Conservation (phyloP, 1,140 invertebrate species). For the Orchestia grillus region DNA sequence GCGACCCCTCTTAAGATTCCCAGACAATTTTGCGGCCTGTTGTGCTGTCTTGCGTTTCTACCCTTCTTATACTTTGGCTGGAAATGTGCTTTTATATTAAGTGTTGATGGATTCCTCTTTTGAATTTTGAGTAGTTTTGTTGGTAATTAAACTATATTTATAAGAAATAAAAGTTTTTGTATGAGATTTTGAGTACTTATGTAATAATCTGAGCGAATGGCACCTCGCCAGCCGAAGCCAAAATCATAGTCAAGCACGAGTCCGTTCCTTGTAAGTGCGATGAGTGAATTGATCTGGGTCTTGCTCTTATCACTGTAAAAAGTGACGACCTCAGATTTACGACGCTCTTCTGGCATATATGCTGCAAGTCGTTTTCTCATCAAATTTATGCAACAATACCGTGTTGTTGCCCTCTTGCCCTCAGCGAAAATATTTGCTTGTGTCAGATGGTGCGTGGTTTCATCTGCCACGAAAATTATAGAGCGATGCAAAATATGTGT, state of each 20-base stretch:
- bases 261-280: not conserved
- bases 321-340: not conserved
- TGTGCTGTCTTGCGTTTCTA: not conserved
- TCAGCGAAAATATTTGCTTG: not conserved
- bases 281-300: not conserved
- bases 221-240: not conserved
- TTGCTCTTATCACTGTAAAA: not conserved
- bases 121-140: not conserved
- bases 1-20: conserved; percentile 30
- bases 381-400: not conserved
- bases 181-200: not conserved
- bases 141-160: not conserved
- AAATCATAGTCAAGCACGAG: not conserved
- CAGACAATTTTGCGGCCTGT: not conserved
- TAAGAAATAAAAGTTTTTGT: not conserved
- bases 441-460: not conserved
- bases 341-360: not conserved
- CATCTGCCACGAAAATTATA: not conserved
- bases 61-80: not conserved
- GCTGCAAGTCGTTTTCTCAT: not conserved
- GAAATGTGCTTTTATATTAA: not conserved
- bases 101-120: not conserved
- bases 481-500: not conserved
- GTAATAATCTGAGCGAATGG: not conserved
- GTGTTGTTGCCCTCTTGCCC: not conserved